phyloP scores from a whole-genome alignment of 2,113 vertebrate species.

The Sigmodon hispidus region DNA sequence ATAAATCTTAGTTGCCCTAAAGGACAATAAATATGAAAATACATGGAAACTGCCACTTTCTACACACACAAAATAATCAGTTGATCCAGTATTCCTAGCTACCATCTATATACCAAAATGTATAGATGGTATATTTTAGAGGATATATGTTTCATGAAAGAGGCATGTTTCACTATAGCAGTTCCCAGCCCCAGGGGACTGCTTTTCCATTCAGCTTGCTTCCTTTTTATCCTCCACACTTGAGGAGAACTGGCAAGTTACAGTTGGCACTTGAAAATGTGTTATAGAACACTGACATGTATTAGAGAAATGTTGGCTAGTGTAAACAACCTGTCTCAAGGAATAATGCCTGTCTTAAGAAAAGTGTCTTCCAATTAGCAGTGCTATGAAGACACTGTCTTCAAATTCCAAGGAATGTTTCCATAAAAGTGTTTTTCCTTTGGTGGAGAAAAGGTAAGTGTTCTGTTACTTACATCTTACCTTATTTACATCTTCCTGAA shows the following conservation, averaged over 20 bases:
- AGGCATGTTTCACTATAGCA: slow-evolving; percentile 45
- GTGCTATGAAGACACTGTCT: slow-evolving; percentile 70
- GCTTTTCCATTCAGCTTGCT: slow-evolving; percentile 75
- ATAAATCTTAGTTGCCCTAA: background rate
- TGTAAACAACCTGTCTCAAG: slow-evolving; percentile 81
- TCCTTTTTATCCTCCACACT: slow-evolving; percentile 75
- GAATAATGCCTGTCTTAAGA: slow-evolving; percentile 79
- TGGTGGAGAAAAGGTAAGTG: background rate
- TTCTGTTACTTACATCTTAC: slow-evolving; percentile 16
- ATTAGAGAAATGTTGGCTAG: slow-evolving; percentile 81
- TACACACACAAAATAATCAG: slow-evolving; percentile 37
- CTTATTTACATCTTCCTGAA: too few species aligned
- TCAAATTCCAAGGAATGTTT: slow-evolving; percentile 56
- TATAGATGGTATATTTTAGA: too few species aligned
- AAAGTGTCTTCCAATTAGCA: slow-evolving; percentile 70
- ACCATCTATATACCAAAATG: slow-evolving; percentile 59
- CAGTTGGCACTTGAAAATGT: slow-evolving; percentile 81
- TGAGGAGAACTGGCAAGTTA: slow-evolving; percentile 80
- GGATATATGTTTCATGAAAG: too few species aligned
- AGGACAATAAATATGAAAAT: background rate
- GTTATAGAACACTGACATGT: slow-evolving; percentile 80
- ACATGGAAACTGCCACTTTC: slow-evolving; percentile 16
- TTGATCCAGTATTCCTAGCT: background rate
- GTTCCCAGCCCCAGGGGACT: slow-evolving; percentile 68
- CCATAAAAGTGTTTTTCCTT: slow-evolving; percentile 29